These are phyloP conservation scores for Tinamus major DNA, from an alignment of 2,797 vertebrate genomes.

Conservation along the genomic window DNA sequence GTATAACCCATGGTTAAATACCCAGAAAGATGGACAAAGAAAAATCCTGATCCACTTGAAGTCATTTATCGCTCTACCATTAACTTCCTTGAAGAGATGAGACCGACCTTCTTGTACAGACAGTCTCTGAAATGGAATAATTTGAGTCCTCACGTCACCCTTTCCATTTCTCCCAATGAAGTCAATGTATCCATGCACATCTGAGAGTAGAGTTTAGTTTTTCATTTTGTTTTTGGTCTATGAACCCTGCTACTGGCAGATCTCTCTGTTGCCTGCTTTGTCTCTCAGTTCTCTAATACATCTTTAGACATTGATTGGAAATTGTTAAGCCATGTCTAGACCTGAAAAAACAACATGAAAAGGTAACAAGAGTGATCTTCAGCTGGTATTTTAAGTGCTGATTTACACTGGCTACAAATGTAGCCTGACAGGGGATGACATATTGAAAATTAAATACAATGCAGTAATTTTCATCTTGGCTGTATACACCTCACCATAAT, in stretches of 20 bases:
- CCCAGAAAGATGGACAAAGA: background rate
- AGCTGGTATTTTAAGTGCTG: slow-evolving; percentile 52
- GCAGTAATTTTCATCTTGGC: slow-evolving; percentile 13
- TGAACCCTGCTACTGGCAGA: background rate
- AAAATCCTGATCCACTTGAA: background rate
- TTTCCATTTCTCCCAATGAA: background rate
- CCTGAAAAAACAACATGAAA: slow-evolving; percentile 48
- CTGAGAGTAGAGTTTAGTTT: background rate
- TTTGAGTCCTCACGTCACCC: background rate
- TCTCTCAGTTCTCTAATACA: background rate
- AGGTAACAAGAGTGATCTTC: slow-evolving; percentile 44
- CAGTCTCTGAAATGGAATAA: background rate
- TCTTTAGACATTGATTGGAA: slow-evolving; percentile 56
- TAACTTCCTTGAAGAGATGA: background rate
- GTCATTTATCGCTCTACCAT: background rate
- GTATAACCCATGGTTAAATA: background rate
- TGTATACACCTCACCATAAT: background rate
- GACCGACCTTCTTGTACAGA: background rate
- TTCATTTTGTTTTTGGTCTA: background rate
- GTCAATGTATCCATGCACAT: background rate
- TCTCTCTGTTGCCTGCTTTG: background rate
- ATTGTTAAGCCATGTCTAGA: slow-evolving; percentile 61
- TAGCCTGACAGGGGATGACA: slow-evolving; percentile 25
- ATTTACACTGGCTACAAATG: slow-evolving; percentile 48
- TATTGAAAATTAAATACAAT: slow-evolving; percentile 54